Evolutionary conservation across 2,797 vertebrate genomes (phyloP).

Genomic region (Siniperca obscura): DNA sequence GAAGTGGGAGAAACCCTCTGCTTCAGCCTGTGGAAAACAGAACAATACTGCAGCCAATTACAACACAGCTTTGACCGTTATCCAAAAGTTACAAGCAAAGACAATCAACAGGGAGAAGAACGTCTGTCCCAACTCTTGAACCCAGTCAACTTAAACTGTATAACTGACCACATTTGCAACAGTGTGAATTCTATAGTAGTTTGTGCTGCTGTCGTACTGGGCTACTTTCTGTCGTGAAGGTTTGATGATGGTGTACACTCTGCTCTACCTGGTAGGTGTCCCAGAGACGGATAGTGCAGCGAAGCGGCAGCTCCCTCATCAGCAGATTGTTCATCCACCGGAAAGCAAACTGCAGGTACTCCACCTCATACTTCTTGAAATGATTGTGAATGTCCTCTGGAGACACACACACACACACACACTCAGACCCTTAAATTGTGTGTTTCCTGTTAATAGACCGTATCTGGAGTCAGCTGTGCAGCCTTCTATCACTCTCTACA

Average conservation of each 20-base stretch:
- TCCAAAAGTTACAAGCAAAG: background rate
- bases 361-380: constrained; percentile 95
- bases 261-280: constrained; percentile 96
- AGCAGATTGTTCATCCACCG: constrained; percentile 99
- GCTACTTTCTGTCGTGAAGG: background rate
- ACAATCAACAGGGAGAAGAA: background rate
- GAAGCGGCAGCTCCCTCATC: constrained; percentile 96
- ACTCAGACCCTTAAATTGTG: no score
- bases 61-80: background rate
- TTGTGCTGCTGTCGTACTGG: background rate
- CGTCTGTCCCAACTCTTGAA: background rate
- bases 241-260: background rate
- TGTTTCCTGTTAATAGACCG: background rate
- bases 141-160: background rate
- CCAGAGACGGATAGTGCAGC: constrained; percentile 98
- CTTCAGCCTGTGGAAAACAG: constrained; percentile 88
- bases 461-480: background rate
- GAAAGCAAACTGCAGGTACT: constrained; percentile 98
- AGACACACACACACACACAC: constrained; percentile 5
- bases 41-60: constrained; percentile 1
- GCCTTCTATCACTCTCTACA: background rate
- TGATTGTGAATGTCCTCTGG: constrained; percentile 95
- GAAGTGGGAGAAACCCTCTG: constrained; percentile 98
- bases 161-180: background rate
- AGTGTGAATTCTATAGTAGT: background rate